Percentiles rank a stretch among this genome's conserved stretches.
Conservation (phyloP, 2,113 vertebrate species). For the Puffinus mauretanicus region DNA sequence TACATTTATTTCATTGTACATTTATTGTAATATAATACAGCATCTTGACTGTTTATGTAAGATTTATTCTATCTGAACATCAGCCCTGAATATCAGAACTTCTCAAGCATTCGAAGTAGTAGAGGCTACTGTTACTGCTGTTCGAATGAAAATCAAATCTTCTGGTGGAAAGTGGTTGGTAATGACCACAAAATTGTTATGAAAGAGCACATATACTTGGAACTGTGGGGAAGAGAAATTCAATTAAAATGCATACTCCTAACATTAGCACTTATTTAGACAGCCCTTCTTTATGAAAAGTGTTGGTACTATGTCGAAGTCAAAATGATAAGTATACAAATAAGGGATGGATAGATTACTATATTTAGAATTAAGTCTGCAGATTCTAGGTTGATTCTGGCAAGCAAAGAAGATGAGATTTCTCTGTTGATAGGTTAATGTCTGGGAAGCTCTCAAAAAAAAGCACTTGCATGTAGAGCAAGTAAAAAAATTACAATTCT, state of each 20-base stretch:
- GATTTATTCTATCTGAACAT: background rate
- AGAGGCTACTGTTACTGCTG: background rate
- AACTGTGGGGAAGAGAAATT: background rate
- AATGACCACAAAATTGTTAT: background rate
- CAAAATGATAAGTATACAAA: background rate
- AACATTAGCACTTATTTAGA: background rate
- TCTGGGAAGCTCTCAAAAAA: background rate
- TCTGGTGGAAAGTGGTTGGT: background rate
- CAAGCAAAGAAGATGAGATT: background rate
- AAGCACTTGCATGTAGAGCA: background rate
- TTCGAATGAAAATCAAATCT: background rate
- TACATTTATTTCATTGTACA: background rate
- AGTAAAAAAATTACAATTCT: background rate
- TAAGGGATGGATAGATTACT: background rate
- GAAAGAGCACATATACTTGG: background rate
- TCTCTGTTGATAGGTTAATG: background rate
- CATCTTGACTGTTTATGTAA: background rate
- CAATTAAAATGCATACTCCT: background rate
- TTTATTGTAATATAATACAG: background rate
- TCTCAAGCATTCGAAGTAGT: background rate
- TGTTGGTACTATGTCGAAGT: background rate
- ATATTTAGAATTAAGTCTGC: background rate
- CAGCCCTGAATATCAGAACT: background rate
- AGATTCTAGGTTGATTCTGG: background rate
- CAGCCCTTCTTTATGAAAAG: background rate